phyloP scores from a whole-genome alignment of 2,797 vertebrate species.

The Apogon hyalosoma region DNA sequence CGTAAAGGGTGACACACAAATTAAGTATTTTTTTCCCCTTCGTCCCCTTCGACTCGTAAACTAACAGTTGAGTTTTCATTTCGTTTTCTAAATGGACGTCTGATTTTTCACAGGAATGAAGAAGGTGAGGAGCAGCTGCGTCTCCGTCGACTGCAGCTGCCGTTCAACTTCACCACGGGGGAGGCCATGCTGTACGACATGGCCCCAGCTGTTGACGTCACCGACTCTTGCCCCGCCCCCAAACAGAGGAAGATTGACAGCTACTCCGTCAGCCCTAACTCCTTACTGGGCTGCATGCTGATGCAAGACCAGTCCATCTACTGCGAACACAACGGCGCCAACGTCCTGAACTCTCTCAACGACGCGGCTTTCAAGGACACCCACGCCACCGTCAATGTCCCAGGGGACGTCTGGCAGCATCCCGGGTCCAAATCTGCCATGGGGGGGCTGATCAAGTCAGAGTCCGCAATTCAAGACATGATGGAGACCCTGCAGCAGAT shows the following conservation, averaged over 20 bases:
- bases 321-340: constrained; percentile 50
- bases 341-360: constrained; percentile 57
- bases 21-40: too few relatives aligned
- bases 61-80: too few relatives aligned
- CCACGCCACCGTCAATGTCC: constrained; percentile 76
- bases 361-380: constrained; percentile 77
- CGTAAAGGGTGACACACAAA: too few relatives aligned
- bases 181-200: constrained; percentile 82
- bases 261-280: constrained; percentile 45
- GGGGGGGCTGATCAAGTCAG: constrained; percentile 50
- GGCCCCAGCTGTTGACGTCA: constrained; percentile 38
- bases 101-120: constrained; percentile 74
- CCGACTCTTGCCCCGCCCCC: constrained; percentile 48
- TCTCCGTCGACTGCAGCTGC: constrained; percentile 78
- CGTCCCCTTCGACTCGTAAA: too few relatives aligned
- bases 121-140: constrained; percentile 85
- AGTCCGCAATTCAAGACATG: constrained; percentile 74
- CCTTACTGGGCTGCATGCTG: constrained; percentile 79
- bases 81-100: background rate
- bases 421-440: background rate
- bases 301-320: constrained; percentile 79
- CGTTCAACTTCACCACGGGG: constrained; percentile 81
- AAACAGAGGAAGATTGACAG: constrained; percentile 65
- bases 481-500: constrained; percentile 82
- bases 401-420: constrained; percentile 66